Percentiles rank a stretch among this genome's conserved stretches.
Conservation (phyloP, 92 coral and sea anemone genomes). For the Epizoanthus rinbou region DNA sequence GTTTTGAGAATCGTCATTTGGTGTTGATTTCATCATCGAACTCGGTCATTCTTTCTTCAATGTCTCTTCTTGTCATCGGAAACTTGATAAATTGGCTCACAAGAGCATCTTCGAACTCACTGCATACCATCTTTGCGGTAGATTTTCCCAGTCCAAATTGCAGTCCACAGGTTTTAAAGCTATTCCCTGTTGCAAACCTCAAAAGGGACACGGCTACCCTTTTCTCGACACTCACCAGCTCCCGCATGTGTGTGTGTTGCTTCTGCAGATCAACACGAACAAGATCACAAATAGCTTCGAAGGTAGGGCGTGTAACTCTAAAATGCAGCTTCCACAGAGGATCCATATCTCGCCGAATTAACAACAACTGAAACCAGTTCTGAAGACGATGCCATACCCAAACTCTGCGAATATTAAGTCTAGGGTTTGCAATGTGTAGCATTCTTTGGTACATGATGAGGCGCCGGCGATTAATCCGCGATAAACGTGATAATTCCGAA, state of each 20-base stretch:
- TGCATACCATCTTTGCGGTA: conserved; percentile 45
- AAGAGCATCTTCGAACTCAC: conserved; percentile 45
- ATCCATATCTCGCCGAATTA: conserved; percentile 37
- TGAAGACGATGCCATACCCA: conserved; percentile 65
- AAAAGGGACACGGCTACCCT: conserved; percentile 48
- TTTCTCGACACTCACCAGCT: conserved; percentile 52
- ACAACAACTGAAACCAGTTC: conserved; percentile 46
- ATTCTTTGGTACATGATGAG: not conserved
- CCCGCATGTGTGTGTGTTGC: conserved; percentile 15
- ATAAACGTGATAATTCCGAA: not conserved
- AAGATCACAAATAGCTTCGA: conserved; percentile 24
- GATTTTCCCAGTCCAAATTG: conserved; percentile 53
- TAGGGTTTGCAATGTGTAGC: not conserved
- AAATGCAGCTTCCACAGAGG: conserved; percentile 57
- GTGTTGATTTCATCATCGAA: too few relatives aligned
- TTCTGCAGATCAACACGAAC: too few relatives aligned
- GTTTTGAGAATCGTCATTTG: too few relatives aligned
- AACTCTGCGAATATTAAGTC: conserved; percentile 30
- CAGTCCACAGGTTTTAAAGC: conserved; percentile 58
- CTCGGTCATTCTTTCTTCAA: conserved; percentile 32
- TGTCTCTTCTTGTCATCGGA: conserved; percentile 45
- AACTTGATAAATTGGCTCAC: conserved; percentile 49
- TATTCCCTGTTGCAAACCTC: conserved; percentile 51
- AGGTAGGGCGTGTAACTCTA: conserved; percentile 53
- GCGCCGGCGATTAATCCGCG: not conserved